Conservation (phyloP, 2,797 vertebrate genomes). For the Limosa lapponica region DNA sequence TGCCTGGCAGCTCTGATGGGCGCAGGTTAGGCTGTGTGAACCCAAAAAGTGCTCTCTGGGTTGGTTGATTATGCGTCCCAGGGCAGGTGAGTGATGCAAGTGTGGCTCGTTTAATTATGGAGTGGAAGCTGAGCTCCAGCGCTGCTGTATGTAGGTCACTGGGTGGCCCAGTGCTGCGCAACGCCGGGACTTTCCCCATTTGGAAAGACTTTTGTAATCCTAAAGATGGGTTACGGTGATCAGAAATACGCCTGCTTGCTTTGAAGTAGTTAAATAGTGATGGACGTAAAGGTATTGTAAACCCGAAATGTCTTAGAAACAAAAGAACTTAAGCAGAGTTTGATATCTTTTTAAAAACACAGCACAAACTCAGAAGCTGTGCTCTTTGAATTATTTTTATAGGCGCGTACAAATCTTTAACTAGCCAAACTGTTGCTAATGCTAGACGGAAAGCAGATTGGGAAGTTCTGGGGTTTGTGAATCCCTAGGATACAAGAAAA, state of each 20-base stretch:
- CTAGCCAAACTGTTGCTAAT: fast-evolving
- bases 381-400: neutral
- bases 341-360: neutral
- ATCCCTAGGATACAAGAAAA: neutral
- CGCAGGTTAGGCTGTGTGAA: neutral
- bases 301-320: fast-evolving
- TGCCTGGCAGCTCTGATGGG: fast-evolving
- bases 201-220: neutral
- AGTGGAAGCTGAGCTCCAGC: neutral
- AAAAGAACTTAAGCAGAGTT: neutral
- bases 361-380: fast-evolving
- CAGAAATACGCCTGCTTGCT: neutral
- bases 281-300: neutral
- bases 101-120: neutral
- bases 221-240: neutral
- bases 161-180: slow-evolving; percentile 2
- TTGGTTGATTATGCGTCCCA: neutral
- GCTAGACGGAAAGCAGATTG: neutral
- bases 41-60: neutral
- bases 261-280: neutral
- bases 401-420: neutral
- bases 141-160: slow-evolving; percentile 56
- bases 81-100: neutral
- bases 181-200: neutral
- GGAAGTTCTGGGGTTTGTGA: neutral